Conservation (phyloP, 2,113 vertebrate species). For the Macquaria ambigua region DNA sequence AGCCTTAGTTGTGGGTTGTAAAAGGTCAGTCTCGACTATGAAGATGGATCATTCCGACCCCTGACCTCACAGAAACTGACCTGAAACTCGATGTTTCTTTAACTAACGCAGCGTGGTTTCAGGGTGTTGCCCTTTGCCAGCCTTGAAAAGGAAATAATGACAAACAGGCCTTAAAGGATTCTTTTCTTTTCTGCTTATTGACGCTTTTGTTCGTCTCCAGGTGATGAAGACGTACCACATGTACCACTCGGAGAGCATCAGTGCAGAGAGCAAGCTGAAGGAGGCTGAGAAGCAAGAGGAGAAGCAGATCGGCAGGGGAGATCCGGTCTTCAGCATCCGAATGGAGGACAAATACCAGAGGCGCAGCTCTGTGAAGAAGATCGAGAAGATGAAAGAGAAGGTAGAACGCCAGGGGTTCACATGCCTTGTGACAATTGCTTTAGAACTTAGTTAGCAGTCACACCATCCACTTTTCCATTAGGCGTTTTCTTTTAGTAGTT, state of each 20-base stretch:
- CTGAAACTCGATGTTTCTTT: background rate
- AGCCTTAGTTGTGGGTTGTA: constrained; percentile 20
- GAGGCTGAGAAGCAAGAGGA: constrained; percentile 99
- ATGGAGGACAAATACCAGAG: constrained; percentile 94
- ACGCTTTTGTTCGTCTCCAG: constrained; percentile 72
- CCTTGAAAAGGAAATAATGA: background rate
- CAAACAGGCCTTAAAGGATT: background rate
- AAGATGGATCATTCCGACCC: constrained; percentile 42
- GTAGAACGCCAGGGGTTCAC: constrained; percentile 75
- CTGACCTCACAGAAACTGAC: constrained; percentile 36
- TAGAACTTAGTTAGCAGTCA: background rate
- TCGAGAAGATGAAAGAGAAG: constrained; percentile 99
- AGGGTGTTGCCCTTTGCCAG: background rate
- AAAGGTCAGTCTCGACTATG: constrained; percentile 12
- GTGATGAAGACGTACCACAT: constrained; percentile 99
- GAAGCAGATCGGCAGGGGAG: constrained; percentile 93
- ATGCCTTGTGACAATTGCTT: background rate
- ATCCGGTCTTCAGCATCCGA: constrained; percentile 93
- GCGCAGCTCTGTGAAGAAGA: constrained; percentile 98
- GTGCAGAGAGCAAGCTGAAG: constrained; percentile 96
- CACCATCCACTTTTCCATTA: background rate
- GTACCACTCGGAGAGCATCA: constrained; percentile 98
- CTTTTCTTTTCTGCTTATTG: background rate
- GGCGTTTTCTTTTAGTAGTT: background rate
- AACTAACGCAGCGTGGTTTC: background rate